These are phyloP conservation scores for Pseudolaguvia tuberculata DNA, from an alignment of 2,113 vertebrate genomes.

Conservation along the genomic window DNA sequence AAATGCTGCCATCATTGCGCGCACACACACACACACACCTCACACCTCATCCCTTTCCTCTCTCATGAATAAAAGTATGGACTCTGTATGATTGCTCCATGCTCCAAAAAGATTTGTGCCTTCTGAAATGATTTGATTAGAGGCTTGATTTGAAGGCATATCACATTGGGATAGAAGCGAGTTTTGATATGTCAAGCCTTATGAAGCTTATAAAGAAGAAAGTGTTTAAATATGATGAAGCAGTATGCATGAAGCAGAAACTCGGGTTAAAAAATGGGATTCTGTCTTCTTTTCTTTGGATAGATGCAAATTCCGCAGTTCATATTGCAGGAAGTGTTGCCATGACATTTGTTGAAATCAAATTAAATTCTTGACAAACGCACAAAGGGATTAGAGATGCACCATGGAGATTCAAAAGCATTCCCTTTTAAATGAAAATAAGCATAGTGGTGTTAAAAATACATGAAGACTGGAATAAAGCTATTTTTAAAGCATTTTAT, in stretches of 20 bases:
- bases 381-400: constrained; percentile 55
- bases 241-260: constrained; percentile 25
- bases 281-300: background rate
- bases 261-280: constrained; percentile 5
- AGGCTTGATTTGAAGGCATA: constrained; percentile 14
- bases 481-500: constrained; percentile 19
- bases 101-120: constrained; percentile 8
- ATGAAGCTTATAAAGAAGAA: constrained; percentile 9
- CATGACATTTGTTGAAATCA: constrained; percentile 52
- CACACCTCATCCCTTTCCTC: background rate
- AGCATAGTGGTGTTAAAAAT: constrained; percentile 51
- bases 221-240: background rate
- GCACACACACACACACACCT: constrained; percentile 5
- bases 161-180: background rate
- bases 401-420: constrained; percentile 53
- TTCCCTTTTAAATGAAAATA: constrained; percentile 54
- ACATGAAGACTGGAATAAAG: constrained; percentile 52
- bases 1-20: constrained; percentile 18
- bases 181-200: background rate
- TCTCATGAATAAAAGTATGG: constrained; percentile 19
- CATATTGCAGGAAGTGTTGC: constrained; percentile 38
- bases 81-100: constrained; percentile 2
- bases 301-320: constrained; percentile 8
- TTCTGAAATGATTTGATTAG: constrained; percentile 18
- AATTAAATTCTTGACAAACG: constrained; percentile 45